Evolutionary conservation across 2,888 invertebrate genomes (phyloP), one percentile per base, ranked within the genome.

Genomic region (Apamea sordens): DNA sequence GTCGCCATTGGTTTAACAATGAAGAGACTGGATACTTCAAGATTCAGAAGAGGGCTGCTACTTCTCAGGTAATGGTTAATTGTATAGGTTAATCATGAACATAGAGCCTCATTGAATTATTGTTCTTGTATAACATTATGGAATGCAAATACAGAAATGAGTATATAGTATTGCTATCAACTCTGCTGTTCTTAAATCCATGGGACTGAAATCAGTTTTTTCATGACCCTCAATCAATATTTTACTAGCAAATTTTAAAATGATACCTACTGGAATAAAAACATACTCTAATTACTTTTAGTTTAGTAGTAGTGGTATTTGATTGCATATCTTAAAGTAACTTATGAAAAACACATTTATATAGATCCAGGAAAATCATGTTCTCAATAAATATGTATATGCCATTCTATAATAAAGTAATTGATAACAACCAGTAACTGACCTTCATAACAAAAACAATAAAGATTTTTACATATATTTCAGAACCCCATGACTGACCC

Each of bases 401-500:
- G n/a, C n/a, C n/a, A 21, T 44, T 18, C 1, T 18, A 47, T 18
- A 67, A 32, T 47, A 0, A 76, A 77, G 15, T 28, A 4, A 32
- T 41, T 65, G 59, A 50, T 41, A 50, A n/a, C 0, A 32, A 78
- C 18, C 18, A 15, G 3, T 59, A 21, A 73, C n/a, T 50, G 28
- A 61, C 3, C 18, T 24, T 32, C 0, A 70, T 67, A 24, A 41
- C 11, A 47, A 53, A 53, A 67, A 50, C 44, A 21, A 44, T 47
- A 36, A 67, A 44, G 5, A 21, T 77, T 84, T 28, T 84, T 28
- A 24, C 8, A 47, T 56, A 67, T 24, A 75, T 92, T 91, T 44
- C 97, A 98, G 94, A 99, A 99, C 93, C 99, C 99, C 24, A 99
- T 99, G 98, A 99, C 99, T 2, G 99, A 99, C 95, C 99, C 99